Conservation (phyloP, 2,113 vertebrate species). For the Pterocles burchelli region DNA sequence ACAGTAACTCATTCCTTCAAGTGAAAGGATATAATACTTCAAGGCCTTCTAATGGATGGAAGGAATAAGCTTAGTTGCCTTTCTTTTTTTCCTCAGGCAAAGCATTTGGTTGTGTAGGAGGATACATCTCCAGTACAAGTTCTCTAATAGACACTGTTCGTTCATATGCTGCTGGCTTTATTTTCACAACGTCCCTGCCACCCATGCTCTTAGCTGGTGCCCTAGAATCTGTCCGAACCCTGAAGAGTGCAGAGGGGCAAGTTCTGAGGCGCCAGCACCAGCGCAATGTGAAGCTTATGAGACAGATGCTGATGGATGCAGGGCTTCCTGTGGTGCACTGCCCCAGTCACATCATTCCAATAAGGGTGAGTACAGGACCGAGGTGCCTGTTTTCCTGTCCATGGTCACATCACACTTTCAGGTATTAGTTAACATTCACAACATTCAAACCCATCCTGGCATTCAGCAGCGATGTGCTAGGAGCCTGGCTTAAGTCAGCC, state of each 20-base stretch:
- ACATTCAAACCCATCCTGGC: background rate
- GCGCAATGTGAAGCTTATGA: slow-evolving; percentile 92
- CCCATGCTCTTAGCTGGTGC: slow-evolving; percentile 95
- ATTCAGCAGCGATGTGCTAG: background rate
- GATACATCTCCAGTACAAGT: slow-evolving; percentile 90
- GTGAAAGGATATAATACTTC: background rate
- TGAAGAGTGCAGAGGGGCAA: slow-evolving; percentile 88
- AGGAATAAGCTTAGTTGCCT: background rate
- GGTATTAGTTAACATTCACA: background rate
- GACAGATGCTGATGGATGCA: slow-evolving; percentile 95
- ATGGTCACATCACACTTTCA: fast-evolving
- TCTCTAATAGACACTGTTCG: slow-evolving; percentile 90
- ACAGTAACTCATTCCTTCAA: background rate
- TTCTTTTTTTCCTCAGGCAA: slow-evolving; percentile 80
- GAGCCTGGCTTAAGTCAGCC: background rate
- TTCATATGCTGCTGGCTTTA: slow-evolving; percentile 94
- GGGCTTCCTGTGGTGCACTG: slow-evolving; percentile 96
- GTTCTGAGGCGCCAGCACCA: slow-evolving; percentile 90
- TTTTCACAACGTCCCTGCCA: slow-evolving; percentile 95
- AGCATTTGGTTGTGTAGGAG: slow-evolving; percentile 96
- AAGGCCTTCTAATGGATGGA: background rate
- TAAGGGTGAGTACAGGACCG: slow-evolving; percentile 77
- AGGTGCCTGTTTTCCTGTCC: fast-evolving
- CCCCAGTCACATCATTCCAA: slow-evolving; percentile 96
- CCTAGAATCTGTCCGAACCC: slow-evolving; percentile 83